Evolutionary conservation across 2,797 vertebrate genomes (phyloP), one percentile per base, ranked within the genome.

Genomic region (Acanthopagrus latus): DNA sequence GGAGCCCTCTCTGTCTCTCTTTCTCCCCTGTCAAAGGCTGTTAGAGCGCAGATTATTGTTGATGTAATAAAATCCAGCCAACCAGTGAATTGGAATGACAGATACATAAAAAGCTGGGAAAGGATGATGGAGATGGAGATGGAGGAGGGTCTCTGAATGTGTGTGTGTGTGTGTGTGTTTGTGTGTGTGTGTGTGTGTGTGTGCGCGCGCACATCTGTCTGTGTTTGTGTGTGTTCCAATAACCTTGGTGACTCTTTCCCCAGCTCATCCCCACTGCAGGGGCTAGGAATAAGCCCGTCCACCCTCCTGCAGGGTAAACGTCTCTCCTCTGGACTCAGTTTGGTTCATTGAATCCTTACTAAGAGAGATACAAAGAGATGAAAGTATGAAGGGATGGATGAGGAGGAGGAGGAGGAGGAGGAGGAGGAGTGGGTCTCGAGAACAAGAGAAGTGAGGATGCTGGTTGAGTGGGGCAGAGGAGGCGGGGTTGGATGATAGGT

Each of bases 281-380:
- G 76, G 60, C 78, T 2, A 33, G 0, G 33, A 33, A 13, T 16
- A 71, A 72, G 83, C 80, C 76, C 41, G 48, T 74, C 81, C 74
- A 64, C 66, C 63, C 74, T 82, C 76, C 91, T 82, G 76, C 70
- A 52, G 91, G 88, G 82, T 60, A 87, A 91, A 88, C 50, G 64
- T 83, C 89, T 86, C 85, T 87, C 71, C 83, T 76, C 78, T 83
- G 69, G 85, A 80, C 79, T 84, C 63, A 20, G 54, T 85, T 84
- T 87, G 90, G 88, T 92, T 91, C 87, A 91, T 74, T 90, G 89
- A 81, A 68, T 84, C 86, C 86, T 86, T 74, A 86, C 78, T 84
- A 85, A 85, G 75, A 67, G 83, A 89, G 73, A 88, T 70, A 89
- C 79, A 91, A 88, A 90, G 83, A 78, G 80, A 88, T 76, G 76